These are phyloP conservation scores for Torymus tubicola DNA, from an alignment of 2,888 invertebrate species.

Conservation along the genomic window DNA sequence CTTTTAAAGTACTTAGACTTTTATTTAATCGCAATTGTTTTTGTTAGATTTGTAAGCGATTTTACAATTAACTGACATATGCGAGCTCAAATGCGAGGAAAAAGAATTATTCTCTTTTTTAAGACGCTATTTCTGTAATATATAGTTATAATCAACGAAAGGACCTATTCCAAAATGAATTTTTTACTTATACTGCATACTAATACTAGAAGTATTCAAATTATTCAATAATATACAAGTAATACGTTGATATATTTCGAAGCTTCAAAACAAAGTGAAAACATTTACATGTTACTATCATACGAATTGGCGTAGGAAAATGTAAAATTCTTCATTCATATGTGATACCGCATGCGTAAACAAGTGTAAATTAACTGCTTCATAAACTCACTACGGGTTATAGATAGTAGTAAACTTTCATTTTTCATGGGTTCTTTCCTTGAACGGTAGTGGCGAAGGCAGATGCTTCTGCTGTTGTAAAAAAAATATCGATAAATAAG, in stretches of 20 bases:
- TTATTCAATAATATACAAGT: not conserved
- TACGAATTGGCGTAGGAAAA: too few species aligned
- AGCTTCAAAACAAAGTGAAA: too few species aligned
- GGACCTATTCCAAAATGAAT: conserved; percentile 21
- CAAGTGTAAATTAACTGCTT: too few species aligned
- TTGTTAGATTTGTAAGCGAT: conserved; percentile 45
- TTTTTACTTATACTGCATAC: conserved; percentile 17
- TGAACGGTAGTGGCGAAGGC: not conserved
- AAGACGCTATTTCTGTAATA: conserved; percentile 27
- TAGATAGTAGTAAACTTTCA: conserved; percentile 20
- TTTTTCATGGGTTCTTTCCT: conserved; percentile 29
- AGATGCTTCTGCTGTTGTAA: conserved; percentile 21
- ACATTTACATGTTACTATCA: too few species aligned
- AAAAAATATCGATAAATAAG: not conserved
- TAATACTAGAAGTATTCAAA: conserved; percentile 6
- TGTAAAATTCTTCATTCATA: too few species aligned
- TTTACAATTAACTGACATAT: conserved; percentile 6
- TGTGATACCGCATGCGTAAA: too few species aligned
- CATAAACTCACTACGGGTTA: not conserved
- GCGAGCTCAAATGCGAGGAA: conserved; percentile 22
- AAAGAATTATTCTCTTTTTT: conserved; percentile 4
- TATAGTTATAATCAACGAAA: conserved; percentile 29
- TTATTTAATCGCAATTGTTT: conserved; percentile 37
- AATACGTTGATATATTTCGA: not conserved
- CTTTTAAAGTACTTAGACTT: conserved; percentile 1